Percentiles rank a stretch among this genome's conserved stretches.
Evolutionary conservation across 2,113 vertebrate species (phyloP).

Genomic region (Anoura caudifer): DNA sequence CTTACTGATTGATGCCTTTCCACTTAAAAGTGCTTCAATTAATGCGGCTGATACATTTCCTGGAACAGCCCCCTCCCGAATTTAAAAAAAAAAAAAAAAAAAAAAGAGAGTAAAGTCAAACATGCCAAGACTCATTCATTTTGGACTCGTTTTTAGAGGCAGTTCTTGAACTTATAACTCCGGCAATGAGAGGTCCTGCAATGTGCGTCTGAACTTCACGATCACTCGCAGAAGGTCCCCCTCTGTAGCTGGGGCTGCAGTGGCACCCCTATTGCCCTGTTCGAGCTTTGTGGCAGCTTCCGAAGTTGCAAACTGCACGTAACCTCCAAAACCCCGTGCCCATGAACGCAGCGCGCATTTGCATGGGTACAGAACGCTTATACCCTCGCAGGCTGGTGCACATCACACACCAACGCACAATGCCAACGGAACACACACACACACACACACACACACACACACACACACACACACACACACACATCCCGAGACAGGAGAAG

Average conservation of each 20-base stretch:
- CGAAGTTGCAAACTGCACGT: constrained; percentile 17
- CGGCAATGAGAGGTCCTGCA: not conserved
- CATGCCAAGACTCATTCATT: constrained; percentile 61
- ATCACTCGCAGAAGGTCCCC: not conserved
- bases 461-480: not conserved
- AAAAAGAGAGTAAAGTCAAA: constrained; percentile 33
- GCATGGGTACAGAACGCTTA: not conserved
- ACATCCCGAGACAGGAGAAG: not conserved
- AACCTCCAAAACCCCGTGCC: constrained; percentile 21
- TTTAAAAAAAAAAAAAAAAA: not conserved
- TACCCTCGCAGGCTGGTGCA: not conserved
- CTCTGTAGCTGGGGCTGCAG: not conserved
- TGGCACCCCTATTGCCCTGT: not conserved
- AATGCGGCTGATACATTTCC: constrained; percentile 31
- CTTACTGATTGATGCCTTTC: constrained; percentile 36
- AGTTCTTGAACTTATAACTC: constrained; percentile 26
- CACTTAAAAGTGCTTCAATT: not conserved
- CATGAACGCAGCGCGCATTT: not conserved
- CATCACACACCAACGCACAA: constrained; percentile 14
- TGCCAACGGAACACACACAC: constrained; percentile 10
- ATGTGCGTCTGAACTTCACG: constrained; percentile 5
- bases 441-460: not conserved
- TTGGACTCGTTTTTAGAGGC: not conserved
- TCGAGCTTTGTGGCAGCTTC: constrained; percentile 4
- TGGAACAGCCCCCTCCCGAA: not conserved